Conservation (phyloP, 1,140 invertebrate genomes). For the Heliothis virescens region DNA sequence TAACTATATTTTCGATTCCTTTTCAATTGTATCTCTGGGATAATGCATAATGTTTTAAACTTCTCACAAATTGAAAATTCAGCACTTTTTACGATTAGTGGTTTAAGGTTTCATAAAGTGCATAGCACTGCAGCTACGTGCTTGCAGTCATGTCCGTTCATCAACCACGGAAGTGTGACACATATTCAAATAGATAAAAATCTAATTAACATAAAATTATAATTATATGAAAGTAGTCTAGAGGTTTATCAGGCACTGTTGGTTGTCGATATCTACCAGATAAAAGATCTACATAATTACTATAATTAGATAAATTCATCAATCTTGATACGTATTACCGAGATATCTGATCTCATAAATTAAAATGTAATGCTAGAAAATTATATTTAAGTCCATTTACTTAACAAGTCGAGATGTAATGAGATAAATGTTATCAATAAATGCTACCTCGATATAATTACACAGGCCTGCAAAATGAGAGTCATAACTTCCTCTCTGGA, state of each 20-base stretch:
- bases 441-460: conserved; percentile 2
- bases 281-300: conserved; percentile 22
- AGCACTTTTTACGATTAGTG: too few species aligned
- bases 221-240: not conserved
- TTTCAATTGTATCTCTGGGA: too few species aligned
- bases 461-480: too few species aligned
- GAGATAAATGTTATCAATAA: conserved; percentile 20
- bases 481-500: too few species aligned
- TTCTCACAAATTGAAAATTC: too few species aligned
- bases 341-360: conserved; percentile 9
- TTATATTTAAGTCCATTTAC: conserved; percentile 1
- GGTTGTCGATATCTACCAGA: conserved; percentile 7
- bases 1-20: too few species aligned
- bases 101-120: too few species aligned
- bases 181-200: not conserved
- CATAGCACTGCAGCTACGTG: too few species aligned
- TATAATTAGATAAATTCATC: conserved; percentile 10
- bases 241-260: not conserved
- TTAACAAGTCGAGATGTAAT: conserved; percentile 6
- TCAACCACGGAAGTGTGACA: too few species aligned
- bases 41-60: too few species aligned
- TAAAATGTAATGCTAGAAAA: conserved; percentile 21
- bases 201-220: not conserved
- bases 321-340: not conserved
- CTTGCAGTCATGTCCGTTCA: too few species aligned